Percentiles rank a stretch among this genome's conserved stretches.
Conservation (phyloP, 30 jellyfish, hydroid and myxozoan genomes). For the Turritopsis rubra region DNA sequence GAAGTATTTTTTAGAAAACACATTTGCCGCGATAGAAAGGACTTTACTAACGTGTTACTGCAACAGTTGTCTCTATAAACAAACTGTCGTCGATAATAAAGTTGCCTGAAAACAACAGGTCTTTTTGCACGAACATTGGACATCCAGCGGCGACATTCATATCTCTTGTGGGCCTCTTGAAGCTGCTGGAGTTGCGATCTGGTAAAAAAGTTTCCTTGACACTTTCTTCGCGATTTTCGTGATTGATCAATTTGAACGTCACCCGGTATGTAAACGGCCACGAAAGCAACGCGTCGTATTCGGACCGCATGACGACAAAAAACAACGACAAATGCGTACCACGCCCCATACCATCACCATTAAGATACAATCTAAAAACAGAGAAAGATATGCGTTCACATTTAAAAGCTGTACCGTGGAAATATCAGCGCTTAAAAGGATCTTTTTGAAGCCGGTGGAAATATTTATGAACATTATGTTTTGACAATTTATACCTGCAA, state of each 20-base stretch:
- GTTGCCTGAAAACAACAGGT: not conserved
- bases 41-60: not conserved
- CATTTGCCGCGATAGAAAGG: not conserved
- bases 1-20: not conserved
- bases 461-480: too few relatives aligned
- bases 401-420: too few relatives aligned
- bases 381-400: too few relatives aligned
- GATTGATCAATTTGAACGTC: slow-evolving; percentile 55
- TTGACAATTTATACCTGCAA: too few relatives aligned
- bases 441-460: too few relatives aligned
- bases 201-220: slow-evolving; percentile 65
- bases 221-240: slow-evolving; percentile 34
- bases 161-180: slow-evolving; percentile 70
- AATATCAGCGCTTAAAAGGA: too few relatives aligned
- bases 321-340: slow-evolving; percentile 68
- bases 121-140: slow-evolving; percentile 50
- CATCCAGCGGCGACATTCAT: slow-evolving; percentile 93
- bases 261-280: slow-evolving; percentile 85
- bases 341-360: slow-evolving; percentile 90
- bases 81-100: slow-evolving; percentile 18
- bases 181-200: slow-evolving; percentile 79
- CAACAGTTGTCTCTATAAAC: slow-evolving; percentile 1
- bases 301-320: slow-evolving; percentile 84
- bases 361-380: slow-evolving; percentile 21
- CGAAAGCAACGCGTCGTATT: slow-evolving; percentile 62